Percentiles rank a stretch among this genome's conserved stretches.
phyloP scores from a whole-genome alignment of 2,797 vertebrate genomes.

The Rhincodon typus region DNA sequence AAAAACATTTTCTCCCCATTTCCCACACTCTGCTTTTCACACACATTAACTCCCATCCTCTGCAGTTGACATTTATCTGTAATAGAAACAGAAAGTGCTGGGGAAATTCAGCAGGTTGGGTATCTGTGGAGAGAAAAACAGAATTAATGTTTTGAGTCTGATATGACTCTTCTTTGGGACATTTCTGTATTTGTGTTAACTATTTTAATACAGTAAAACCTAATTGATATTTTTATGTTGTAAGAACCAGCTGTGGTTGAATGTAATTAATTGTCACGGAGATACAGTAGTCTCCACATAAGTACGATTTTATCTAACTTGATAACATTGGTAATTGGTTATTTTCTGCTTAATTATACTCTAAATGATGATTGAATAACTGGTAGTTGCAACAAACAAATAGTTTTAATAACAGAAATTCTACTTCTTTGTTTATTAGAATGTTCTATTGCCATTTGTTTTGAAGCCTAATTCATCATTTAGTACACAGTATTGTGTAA shows the following conservation, averaged over 20 bases:
- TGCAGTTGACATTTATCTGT: no score
- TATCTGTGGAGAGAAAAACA: no score
- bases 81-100: no score
- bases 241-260: background rate
- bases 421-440: background rate
- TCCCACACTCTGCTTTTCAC: no score
- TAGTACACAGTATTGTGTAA: background rate
- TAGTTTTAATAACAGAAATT: background rate
- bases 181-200: background rate
- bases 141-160: no score
- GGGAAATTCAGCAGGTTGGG: no score
- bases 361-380: slow-evolving; percentile 3
- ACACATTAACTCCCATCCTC: no score
- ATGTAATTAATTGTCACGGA: background rate
- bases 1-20: background rate
- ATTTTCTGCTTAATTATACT: slow-evolving; percentile 30
- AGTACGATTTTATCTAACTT: background rate
- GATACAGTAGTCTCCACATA: background rate
- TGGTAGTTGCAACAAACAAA: background rate
- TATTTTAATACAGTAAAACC: background rate
- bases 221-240: background rate
- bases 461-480: slow-evolving; percentile 26
- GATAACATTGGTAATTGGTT: background rate
- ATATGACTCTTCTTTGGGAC: no score
- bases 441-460: background rate